Evolutionary conservation across 2,888 invertebrate species (phyloP), one percentile per base, ranked within the genome.

Genomic region (Poecilobothrus nobilitatus): DNA sequence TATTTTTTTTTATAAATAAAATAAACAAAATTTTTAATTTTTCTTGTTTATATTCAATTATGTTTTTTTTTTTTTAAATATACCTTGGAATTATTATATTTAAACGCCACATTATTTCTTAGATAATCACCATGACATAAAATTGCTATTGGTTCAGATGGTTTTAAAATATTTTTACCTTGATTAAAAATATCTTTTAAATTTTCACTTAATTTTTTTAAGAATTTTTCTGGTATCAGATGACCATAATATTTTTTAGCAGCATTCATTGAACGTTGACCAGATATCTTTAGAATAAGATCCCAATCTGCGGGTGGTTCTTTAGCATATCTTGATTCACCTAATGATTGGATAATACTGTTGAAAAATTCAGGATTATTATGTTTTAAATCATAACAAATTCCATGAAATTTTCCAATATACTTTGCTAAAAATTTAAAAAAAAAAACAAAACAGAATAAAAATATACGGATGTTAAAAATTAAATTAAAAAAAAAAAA

Each of bases 121-220:
- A 82, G 72, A 71, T 75, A 82, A 66, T 82, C 81, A 0, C 82
- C 81, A 68, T 82, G 81, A 62, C 80, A 81, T 7, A 82, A 71
- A 0, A 76, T 78, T 8, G 79, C 73, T 34, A 77, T 70, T 0
- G 81, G 81, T 66, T 82, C 80, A 1, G 73, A 71, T 0, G 81
- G 80, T 22, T 73, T 69, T 6, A 79, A 77, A 2, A 74, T 73
- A n/a, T 78, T 73, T 3, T 74, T 74, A 1, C 75, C 74, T 71
- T 77, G 78, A 1, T 65, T 3, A 10, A 68, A 7, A 9, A 67
- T 69, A 53, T 76, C 72, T 8, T 44, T 27, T 0, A 75, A 65
- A 9, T 79, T 34, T 1, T 71, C 34, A 2, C 66, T 21, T 1
- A 77, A 72, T 20, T 75, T 75, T 1, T 71, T 41, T 0, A 79